phyloP scores from a whole-genome alignment of 2,888 invertebrate genomes.

The Nesidiocoris tenuis region DNA sequence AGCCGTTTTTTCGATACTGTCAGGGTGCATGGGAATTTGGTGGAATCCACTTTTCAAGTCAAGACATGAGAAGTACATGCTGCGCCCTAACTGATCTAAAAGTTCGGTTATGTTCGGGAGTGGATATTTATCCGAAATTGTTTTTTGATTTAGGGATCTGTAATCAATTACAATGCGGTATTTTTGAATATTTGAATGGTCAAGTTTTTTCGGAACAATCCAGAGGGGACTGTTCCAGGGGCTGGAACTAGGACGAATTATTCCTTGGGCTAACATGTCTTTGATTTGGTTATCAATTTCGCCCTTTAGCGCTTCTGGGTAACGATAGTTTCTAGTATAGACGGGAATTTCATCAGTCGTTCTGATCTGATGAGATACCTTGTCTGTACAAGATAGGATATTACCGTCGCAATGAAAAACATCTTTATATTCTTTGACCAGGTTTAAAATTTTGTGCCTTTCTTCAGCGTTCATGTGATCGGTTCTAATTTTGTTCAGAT shows the following conservation, averaged over 20 bases:
- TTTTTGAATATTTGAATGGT: not conserved
- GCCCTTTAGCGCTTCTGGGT: not conserved
- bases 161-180: slow-evolving; percentile 1
- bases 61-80: not conserved
- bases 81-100: not conserved
- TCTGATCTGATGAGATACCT: slow-evolving; percentile 23
- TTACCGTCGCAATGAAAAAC: not conserved
- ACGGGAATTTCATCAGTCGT: slow-evolving; percentile 21
- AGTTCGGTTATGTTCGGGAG: slow-evolving; percentile 3
- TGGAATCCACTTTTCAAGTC: slow-evolving; percentile 1
- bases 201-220: slow-evolving; percentile 8
- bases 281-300: not conserved
- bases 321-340: not conserved
- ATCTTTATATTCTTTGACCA: slow-evolving; percentile 13
- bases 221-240: slow-evolving; percentile 9
- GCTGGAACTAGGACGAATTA: slow-evolving; percentile 45
- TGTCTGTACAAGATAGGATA: not conserved
- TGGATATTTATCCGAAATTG: slow-evolving; percentile 2
- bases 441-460: not conserved
- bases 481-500: not conserved
- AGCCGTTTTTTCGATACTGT: slow-evolving; percentile 1
- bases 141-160: not conserved
- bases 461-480: slow-evolving; percentile 23
- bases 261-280: slow-evolving; percentile 32
- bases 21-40: not conserved